These are phyloP conservation scores for Synanthedon vespiformis DNA, from an alignment of 2,888 invertebrate species.

Conservation along the genomic window DNA sequence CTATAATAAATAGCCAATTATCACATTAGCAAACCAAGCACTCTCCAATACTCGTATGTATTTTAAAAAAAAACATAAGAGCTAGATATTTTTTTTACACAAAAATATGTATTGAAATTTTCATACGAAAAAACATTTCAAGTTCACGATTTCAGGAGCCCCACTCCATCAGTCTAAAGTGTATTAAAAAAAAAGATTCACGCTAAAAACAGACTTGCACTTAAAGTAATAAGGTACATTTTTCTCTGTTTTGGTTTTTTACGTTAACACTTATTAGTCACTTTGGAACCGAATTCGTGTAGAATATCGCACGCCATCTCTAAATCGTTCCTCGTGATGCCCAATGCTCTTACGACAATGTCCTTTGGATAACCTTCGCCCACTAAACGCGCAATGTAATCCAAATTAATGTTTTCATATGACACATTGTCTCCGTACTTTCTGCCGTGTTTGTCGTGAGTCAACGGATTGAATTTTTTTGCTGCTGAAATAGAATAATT, in stretches of 20 bases:
- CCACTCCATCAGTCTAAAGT: too few relatives aligned
- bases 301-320: conserved; percentile 97
- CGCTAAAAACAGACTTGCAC: conserved; percentile 26
- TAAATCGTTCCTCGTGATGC: conserved; percentile 92
- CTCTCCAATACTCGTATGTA: too few relatives aligned
- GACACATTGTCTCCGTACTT: conserved; percentile 69
- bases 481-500: conserved; percentile 28
- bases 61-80: too few relatives aligned
- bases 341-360: conserved; percentile 90
- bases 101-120: too few relatives aligned
- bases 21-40: too few relatives aligned
- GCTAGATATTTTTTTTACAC: too few relatives aligned
- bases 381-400: conserved; percentile 89
- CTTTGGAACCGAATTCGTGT: conserved; percentile 83
- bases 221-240: conserved; percentile 25
- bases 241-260: not conserved
- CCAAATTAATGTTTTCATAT: conserved; percentile 92
- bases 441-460: conserved; percentile 61
- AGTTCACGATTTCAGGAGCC: too few relatives aligned
- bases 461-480: conserved; percentile 62
- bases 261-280: conserved; percentile 31
- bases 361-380: conserved; percentile 92
- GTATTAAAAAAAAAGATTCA: too few relatives aligned
- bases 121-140: too few relatives aligned
- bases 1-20: too few relatives aligned